Evolutionary conservation across 2,888 invertebrate species (phyloP).

Genomic region (Rhyacophila evoluta): DNA sequence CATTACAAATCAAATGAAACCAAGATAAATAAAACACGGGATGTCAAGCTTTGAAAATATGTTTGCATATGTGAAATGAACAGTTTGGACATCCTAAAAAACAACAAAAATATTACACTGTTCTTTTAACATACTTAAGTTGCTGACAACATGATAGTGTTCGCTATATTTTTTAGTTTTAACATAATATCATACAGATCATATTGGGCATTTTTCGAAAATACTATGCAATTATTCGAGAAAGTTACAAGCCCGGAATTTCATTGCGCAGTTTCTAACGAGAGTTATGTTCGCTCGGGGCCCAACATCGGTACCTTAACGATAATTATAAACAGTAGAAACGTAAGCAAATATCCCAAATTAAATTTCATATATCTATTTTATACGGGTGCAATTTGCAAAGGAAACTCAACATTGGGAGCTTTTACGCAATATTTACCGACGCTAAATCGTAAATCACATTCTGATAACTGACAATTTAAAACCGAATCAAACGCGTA

Average conservation of each 20-base stretch:
- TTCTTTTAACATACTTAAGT: too few species aligned
- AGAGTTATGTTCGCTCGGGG: not conserved
- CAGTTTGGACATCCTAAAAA: too few species aligned
- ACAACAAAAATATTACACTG: too few species aligned
- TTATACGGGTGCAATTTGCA: not conserved
- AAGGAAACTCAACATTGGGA: not conserved
- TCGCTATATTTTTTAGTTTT: too few species aligned
- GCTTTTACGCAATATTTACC: not conserved
- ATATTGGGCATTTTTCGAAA: not conserved
- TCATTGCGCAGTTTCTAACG: not conserved
- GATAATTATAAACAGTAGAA: slow-evolving; percentile 1
- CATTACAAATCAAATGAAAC: too few species aligned
- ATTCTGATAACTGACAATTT: not conserved
- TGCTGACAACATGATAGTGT: too few species aligned
- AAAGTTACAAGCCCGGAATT: not conserved
- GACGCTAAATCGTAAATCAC: not conserved
- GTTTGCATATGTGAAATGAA: too few species aligned
- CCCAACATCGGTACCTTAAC: not conserved
- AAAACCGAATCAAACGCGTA: not conserved
- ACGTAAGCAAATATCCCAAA: not conserved
- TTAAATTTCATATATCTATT: not conserved
- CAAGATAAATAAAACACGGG: too few species aligned
- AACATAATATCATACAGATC: not conserved
- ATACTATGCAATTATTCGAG: not conserved
- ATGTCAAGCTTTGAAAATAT: too few species aligned